A percentile compares a stretch with the other conserved stretches of the same genome.
These are phyloP conservation scores for Mus musculus DNA, from an alignment of 2,113 vertebrate genomes.

Conservation along the genomic window DNA sequence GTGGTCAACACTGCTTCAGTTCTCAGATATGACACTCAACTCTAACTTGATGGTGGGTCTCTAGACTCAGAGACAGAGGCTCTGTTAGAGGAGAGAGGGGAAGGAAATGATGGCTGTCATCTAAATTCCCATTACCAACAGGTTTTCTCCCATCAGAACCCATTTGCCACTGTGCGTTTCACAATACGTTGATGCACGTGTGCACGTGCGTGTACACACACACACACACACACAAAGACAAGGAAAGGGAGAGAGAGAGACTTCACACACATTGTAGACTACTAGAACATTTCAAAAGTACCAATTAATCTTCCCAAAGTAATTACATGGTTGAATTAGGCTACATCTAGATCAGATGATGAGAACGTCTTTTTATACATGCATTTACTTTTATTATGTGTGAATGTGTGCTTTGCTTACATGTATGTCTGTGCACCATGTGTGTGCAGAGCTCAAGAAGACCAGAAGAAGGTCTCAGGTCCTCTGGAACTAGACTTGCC, in stretches of 20 bases:
- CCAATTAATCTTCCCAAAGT: neutral
- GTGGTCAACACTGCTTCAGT: neutral
- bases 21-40: neutral
- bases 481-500: neutral
- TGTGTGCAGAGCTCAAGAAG: neutral
- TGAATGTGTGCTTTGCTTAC: neutral
- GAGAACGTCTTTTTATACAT: neutral
- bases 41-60: neutral
- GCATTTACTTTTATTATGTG: neutral
- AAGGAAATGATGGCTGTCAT: neutral
- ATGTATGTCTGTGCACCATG: neutral
- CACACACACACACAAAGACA: neutral
- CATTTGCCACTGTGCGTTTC: neutral
- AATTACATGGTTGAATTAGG: neutral
- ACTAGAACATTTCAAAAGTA: neutral
- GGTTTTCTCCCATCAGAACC: neutral
- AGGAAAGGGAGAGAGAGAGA: too few relatives aligned
- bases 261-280: neutral
- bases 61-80: neutral
- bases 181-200: neutral
- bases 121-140: neutral
- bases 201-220: neutral
- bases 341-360: neutral
- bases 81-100: neutral
- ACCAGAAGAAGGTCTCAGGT: neutral